Conservation (phyloP, 1,140 invertebrate species). For the Ceratoteleas bidentatus region DNA sequence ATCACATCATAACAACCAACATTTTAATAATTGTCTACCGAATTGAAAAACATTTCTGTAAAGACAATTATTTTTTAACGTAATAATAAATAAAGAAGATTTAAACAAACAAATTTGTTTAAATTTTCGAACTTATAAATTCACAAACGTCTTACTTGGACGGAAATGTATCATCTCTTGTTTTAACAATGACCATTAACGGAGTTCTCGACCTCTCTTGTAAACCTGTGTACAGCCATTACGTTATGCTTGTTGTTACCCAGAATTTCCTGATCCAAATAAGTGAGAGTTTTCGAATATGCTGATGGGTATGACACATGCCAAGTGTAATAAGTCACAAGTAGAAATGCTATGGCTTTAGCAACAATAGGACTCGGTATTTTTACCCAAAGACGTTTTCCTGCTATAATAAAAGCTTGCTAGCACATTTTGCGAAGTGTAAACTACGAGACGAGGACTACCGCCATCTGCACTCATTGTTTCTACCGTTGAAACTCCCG, state of each 20-base stretch:
- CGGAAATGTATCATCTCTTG: neutral
- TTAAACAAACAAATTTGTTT: too few species aligned
- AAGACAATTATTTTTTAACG: too few species aligned
- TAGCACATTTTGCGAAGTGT: neutral
- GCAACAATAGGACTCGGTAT: neutral
- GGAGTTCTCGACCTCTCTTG: conserved; percentile 7
- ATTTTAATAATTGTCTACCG: too few species aligned
- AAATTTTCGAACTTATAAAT: too few species aligned
- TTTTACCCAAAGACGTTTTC: conserved; percentile 16
- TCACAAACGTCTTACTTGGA: too few species aligned
- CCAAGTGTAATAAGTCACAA: conserved; percentile 19
- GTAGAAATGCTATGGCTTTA: conserved; percentile 1
- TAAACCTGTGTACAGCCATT: conserved; percentile 11
- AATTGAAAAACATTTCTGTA: too few species aligned
- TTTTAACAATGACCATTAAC: conserved; percentile 5
- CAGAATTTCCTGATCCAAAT: conserved; percentile 16
- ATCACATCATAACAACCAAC: too few species aligned
- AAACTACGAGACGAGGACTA: conserved; percentile 15
- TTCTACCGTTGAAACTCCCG: conserved; percentile 13
- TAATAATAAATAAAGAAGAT: too few species aligned
- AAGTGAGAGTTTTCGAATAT: conserved; percentile 14
- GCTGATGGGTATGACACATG: conserved; percentile 18
- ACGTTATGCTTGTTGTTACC: conserved; percentile 20
- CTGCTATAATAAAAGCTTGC: conserved; percentile 7
- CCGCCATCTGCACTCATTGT: conserved; percentile 4